These are phyloP conservation scores for Bursaphelenchus mucronatus DNA, from an alignment of 1,140 invertebrate genomes.

Conservation along the genomic window DNA sequence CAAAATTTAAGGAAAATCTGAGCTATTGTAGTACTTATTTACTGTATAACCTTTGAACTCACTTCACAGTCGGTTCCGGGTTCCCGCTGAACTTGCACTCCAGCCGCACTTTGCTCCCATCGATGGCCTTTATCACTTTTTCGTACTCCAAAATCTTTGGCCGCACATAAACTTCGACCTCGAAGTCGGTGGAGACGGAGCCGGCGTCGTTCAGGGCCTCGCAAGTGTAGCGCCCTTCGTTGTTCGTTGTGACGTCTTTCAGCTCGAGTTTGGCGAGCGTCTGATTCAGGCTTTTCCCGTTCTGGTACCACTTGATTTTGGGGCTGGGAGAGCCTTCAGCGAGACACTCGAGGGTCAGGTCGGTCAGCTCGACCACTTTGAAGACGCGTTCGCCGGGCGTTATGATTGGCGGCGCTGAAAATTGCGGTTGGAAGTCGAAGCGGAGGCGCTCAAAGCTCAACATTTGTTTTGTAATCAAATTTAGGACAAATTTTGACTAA, in stretches of 20 bases:
- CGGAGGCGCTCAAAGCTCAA: no score
- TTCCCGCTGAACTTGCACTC: constrained; percentile 56
- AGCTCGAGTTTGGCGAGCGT: neutral
- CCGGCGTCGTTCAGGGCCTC: constrained; percentile 56
- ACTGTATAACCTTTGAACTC: neutral
- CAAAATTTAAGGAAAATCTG: no score
- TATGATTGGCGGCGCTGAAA: constrained; percentile 61
- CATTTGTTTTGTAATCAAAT: no score
- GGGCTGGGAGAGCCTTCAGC: constrained; percentile 80
- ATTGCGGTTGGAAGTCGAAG: neutral
- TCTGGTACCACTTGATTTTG: constrained; percentile 76
- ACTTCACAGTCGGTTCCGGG: constrained; percentile 45
- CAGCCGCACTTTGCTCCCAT: constrained; percentile 47
- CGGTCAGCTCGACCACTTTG: constrained; percentile 40
- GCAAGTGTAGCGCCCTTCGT: constrained; percentile 30
- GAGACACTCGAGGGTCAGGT: constrained; percentile 67
- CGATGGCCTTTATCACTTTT: constrained; percentile 45
- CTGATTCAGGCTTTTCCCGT: constrained; percentile 55
- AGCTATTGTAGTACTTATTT: no score
- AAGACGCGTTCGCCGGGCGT: constrained; percentile 46
- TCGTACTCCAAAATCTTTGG: constrained; percentile 33
- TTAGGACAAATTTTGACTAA: no score
- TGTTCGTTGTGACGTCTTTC: neutral
- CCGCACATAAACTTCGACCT: constrained; percentile 45
- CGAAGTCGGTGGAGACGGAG: constrained; percentile 46